phyloP scores from a whole-genome alignment of 2,113 vertebrate species.

The Carassius auratus region DNA sequence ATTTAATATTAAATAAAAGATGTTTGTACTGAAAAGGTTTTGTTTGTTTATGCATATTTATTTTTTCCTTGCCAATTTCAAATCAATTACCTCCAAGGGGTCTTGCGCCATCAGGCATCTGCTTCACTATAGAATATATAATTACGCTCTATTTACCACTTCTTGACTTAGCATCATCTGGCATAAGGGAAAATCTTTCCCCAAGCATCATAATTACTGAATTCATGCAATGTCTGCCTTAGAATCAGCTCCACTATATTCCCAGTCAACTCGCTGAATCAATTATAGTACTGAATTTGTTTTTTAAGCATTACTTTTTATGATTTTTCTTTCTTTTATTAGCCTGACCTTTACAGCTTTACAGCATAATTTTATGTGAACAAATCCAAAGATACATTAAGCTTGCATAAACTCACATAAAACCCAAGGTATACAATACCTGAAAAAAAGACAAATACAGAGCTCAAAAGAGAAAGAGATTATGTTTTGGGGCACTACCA shows the following conservation, averaged over 20 bases:
- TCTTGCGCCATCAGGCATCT: background rate
- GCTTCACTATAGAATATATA: background rate
- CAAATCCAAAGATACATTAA: background rate
- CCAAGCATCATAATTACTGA: background rate
- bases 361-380: background rate
- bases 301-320: background rate
- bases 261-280: background rate
- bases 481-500: background rate
- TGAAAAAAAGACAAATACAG: background rate
- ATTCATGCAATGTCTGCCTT: conserved; percentile 2
- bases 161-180: background rate
- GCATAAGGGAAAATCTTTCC: background rate
- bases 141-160: background rate
- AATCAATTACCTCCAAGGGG: conserved; percentile 2
- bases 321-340: background rate
- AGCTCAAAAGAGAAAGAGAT: background rate
- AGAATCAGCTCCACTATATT: background rate
- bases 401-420: background rate
- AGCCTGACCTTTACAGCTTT: background rate
- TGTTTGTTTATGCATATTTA: background rate
- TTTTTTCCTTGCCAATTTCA: background rate
- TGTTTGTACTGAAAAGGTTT: background rate
- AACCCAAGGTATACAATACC: background rate
- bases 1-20: background rate
- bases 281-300: background rate